phyloP scores from a whole-genome alignment of 2,888 invertebrate species.

The Meloe dianella region DNA sequence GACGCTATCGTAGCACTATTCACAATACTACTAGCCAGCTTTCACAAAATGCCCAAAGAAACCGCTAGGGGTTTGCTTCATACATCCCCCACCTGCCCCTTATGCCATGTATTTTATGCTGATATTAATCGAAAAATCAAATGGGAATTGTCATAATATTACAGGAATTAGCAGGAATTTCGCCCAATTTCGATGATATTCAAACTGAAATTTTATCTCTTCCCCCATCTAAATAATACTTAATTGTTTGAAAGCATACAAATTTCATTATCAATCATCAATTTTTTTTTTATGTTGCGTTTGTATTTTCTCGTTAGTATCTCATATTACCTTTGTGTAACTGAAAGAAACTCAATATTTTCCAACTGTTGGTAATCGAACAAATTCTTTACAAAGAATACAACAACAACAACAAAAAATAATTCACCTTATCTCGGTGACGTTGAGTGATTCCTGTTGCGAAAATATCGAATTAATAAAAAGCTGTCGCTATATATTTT shows the following conservation, averaged over 20 bases:
- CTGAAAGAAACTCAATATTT: not conserved
- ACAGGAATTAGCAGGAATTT: not conserved
- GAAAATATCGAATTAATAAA: constrained; percentile 34
- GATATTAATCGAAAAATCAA: not conserved
- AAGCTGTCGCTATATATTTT: constrained; percentile 12
- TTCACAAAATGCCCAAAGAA: too few species aligned
- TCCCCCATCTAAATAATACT: not conserved
- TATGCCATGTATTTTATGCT: not conserved
- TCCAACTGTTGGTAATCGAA: not conserved
- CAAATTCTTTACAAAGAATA: not conserved
- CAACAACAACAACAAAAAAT: not conserved
- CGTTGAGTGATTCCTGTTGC: constrained; percentile 29
- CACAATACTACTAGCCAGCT: too few species aligned
- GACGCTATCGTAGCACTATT: too few species aligned
- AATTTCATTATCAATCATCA: not conserved
- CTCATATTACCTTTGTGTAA: not conserved
- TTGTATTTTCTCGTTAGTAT: not conserved
- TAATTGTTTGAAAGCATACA: constrained; percentile 4
- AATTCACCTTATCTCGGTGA: constrained; percentile 17
- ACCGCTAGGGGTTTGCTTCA: not conserved
- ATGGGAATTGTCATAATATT: not conserved
- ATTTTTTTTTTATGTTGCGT: not conserved
- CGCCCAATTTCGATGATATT: not conserved
- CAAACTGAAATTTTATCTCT: not conserved
- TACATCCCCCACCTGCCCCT: not conserved